Base-by-base conservation (phyloP, 2,797 vertebrate genomes). In the Paratrypauchen microcephalus region DNA sequence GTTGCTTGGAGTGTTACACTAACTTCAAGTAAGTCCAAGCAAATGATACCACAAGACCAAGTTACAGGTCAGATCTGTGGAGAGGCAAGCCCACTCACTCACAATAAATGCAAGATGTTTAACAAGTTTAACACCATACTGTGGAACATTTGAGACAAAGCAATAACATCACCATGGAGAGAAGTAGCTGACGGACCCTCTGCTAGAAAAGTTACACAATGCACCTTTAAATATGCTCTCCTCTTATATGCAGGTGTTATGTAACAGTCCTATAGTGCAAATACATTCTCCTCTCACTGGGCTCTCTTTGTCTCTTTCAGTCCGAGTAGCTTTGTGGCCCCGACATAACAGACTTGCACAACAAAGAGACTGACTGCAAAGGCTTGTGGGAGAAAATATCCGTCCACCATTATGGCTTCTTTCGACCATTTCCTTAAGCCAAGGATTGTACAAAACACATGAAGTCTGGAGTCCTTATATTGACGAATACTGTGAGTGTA, bases 401-500 rank as follows among this genome's bases (percentile, higher is more conserved):
- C 15, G n/a, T 48, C 58, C 65, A 72, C 50, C 68, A 69, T 73
- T 47, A 79, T 60, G 67, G 74, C 74, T 70, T 62, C 75, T 66
- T 56, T 61, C 66, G 84, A 69, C 69, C 71, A 69, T 71, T 78
- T 79, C 71, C 71, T 68, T 50, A 50, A 58, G 68, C 77, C 75
- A 86, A 82, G 86, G 85, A 84, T 78, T 66, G 79, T 72, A 71
- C 50, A 65, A 66, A 60, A 61, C 16, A 23, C 73, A 78, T 76
- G 60, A 66, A 67, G 64, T 59, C 48, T 67, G 54, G 56, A 72
- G 52, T 64, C 66, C 57, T 55, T 26, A 71, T 62, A 64, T 36
- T 76, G 72, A 70, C 66, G 19, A 70, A 80, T 80, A 88, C 87
- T 89, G 85, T 88, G 88, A 88, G 71, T 75, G 72, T 76, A 65